phyloP scores from a whole-genome alignment of 2,797 vertebrate genomes.

The Threskiornis aethiopicus region DNA sequence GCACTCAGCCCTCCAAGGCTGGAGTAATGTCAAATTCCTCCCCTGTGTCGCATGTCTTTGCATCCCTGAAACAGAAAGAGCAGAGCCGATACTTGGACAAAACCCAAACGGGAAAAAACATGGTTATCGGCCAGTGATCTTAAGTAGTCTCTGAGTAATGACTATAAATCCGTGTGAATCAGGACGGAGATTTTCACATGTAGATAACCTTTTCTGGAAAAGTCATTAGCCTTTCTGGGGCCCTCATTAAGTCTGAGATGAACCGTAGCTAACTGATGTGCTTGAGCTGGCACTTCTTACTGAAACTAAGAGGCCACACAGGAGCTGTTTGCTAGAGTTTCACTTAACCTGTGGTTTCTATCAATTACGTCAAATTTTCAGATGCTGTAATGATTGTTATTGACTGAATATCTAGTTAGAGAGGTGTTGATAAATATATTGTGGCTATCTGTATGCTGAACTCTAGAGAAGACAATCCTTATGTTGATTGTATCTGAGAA shows the following conservation, averaged over 20 bases:
- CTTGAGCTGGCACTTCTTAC: neutral
- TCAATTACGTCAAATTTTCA: neutral
- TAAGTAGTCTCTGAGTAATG: neutral
- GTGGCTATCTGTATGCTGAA: neutral
- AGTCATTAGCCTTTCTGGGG: neutral
- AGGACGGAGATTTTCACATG: conserved; percentile 50
- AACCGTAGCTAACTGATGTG: neutral
- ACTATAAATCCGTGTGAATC: conserved; percentile 23
- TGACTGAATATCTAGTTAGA: neutral
- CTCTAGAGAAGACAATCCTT: neutral
- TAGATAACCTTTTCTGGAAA: conserved; percentile 45
- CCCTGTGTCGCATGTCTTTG: neutral
- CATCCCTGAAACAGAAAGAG: conserved; percentile 48
- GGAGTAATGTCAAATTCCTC: neutral
- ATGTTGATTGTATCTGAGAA: neutral
- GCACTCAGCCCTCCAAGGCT: conserved; percentile 6
- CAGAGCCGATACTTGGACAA: neutral
- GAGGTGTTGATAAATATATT: neutral
- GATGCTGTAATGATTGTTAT: neutral
- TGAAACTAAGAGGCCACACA: neutral
- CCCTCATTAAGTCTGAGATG: neutral
- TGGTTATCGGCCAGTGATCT: neutral
- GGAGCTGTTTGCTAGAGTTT: neutral
- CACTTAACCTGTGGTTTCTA: neutral
- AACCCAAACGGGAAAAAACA: conserved; percentile 46